Percentiles rank a stretch among this genome's conserved stretches.
phyloP scores from a whole-genome alignment of 2,888 invertebrate genomes.

The Orchesellides sinensis region DNA sequence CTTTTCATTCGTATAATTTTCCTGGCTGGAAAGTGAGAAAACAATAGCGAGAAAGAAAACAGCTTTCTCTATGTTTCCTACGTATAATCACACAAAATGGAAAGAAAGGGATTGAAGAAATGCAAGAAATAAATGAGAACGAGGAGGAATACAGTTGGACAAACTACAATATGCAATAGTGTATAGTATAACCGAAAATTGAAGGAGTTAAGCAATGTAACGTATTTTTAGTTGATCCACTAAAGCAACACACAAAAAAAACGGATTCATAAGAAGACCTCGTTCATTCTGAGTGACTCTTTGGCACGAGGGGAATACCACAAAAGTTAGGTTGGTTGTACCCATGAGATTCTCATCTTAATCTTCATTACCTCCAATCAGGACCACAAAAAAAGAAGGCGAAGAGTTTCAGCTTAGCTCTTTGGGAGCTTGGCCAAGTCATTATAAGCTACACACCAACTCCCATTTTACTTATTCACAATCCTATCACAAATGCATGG shows the following conservation, averaged over 20 bases:
- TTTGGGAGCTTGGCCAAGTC: neutral
- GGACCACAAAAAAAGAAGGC: neutral
- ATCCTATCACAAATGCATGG: neutral
- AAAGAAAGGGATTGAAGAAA: too few species aligned
- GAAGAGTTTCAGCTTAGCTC: neutral
- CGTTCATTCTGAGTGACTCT: slow-evolving; percentile 2
- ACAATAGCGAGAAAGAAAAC: too few species aligned
- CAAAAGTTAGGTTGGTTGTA: neutral
- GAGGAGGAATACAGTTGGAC: too few species aligned
- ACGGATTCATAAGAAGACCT: neutral
- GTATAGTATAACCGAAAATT: too few species aligned
- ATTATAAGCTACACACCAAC: neutral
- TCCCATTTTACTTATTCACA: neutral
- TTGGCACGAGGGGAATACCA: slow-evolving; percentile 23
- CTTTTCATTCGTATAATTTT: too few species aligned
- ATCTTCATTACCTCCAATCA: slow-evolving; percentile 42
- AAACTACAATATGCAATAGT: too few species aligned
- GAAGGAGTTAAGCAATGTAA: neutral
- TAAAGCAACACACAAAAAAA: neutral
- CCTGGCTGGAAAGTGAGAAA: too few species aligned
- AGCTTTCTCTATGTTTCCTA: too few species aligned
- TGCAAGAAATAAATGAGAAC: neutral
- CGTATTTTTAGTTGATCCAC: neutral
- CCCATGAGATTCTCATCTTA: slow-evolving; percentile 26
- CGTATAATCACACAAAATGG: too few species aligned